Evolutionary conservation across 2,113 vertebrate genomes (phyloP).

Genomic region (Dromaius novaehollandiae): DNA sequence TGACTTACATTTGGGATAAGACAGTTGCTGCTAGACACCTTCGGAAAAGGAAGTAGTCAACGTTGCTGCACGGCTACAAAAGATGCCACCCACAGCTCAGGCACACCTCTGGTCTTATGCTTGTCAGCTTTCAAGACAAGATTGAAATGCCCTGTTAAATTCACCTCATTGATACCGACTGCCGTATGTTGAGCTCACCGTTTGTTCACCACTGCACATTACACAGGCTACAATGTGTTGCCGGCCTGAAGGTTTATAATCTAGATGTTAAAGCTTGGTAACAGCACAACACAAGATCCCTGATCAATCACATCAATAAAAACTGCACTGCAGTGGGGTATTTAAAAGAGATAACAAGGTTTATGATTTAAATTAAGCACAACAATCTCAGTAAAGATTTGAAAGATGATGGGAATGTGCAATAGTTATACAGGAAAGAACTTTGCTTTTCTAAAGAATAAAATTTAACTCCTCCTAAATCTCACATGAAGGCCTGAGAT

Average conservation of each 20-base stretch:
- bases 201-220: not conserved
- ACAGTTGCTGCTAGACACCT: not conserved
- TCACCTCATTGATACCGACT: not conserved
- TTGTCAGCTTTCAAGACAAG: not conserved
- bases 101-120: not conserved
- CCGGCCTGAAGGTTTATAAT: not conserved
- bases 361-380: not conserved
- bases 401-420: not conserved
- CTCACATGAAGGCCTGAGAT: not conserved
- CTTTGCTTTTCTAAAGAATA: not conserved
- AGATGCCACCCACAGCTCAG: not conserved
- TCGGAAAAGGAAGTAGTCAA: not conserved
- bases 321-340: not conserved
- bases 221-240: not conserved
- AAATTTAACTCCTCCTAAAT: not conserved
- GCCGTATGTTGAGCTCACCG: not conserved
- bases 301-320: not conserved
- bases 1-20: not conserved
- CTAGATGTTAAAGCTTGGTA: not conserved
- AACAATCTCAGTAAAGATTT: not conserved
- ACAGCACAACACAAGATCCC: not conserved
- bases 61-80: not conserved
- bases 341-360: not conserved
- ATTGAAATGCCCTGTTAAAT: not conserved
- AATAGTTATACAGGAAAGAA: not conserved